Conservation (phyloP, 1,140 invertebrate species). For the Aphelinus atriplicis region DNA sequence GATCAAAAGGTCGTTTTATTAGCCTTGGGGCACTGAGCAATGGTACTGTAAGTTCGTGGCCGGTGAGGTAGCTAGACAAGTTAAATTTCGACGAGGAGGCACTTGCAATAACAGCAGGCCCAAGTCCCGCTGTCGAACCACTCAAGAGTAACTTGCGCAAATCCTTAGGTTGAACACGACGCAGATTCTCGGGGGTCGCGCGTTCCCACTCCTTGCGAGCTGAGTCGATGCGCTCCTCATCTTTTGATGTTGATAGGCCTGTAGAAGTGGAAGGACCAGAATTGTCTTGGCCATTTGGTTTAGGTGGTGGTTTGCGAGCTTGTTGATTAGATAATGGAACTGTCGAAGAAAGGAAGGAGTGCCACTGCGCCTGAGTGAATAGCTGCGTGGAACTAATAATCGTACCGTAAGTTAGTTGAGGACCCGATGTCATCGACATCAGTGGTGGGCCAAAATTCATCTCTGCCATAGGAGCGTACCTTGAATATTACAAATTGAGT, state of each 20-base stretch:
- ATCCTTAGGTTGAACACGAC: slow-evolving; percentile 57
- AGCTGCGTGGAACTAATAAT: slow-evolving; percentile 65
- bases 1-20: slow-evolving; percentile 61
- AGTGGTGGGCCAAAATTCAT: slow-evolving; percentile 64
- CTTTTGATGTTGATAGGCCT: slow-evolving; percentile 1
- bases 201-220: slow-evolving; percentile 62
- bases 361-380: slow-evolving; percentile 60
- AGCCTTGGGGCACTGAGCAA: slow-evolving; percentile 58
- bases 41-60: slow-evolving; percentile 57
- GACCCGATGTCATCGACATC: slow-evolving; percentile 62
- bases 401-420: slow-evolving; percentile 61
- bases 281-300: background rate
- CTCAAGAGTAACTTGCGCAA: slow-evolving; percentile 53
- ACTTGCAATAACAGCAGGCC: slow-evolving; percentile 14
- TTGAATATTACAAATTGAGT: background rate
- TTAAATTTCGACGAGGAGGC: slow-evolving; percentile 39
- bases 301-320: background rate
- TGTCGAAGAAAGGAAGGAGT: slow-evolving; percentile 42
- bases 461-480: slow-evolving; percentile 61
- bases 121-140: slow-evolving; percentile 24
- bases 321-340: background rate
- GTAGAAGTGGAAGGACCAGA: slow-evolving; percentile 11
- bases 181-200: slow-evolving; percentile 56
- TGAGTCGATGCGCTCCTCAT: slow-evolving; percentile 56
- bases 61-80: slow-evolving; percentile 55